Conservation (phyloP, 2,888 invertebrate genomes). For the Ormyrus thymus region DNA sequence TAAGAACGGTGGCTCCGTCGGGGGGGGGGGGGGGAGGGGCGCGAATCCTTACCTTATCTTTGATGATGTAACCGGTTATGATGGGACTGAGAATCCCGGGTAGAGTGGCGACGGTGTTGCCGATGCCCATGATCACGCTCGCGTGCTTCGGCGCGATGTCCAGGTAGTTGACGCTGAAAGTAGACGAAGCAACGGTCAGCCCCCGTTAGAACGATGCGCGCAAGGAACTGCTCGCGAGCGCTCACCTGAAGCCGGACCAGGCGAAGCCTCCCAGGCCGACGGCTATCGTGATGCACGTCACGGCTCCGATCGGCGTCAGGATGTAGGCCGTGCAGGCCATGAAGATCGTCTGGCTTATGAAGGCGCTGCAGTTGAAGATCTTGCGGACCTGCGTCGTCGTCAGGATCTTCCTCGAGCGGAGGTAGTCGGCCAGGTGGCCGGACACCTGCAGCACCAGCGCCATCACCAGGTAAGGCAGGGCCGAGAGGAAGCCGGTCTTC, state of each 20-base stretch:
- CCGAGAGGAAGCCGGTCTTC: constrained; percentile 89
- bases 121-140: constrained; percentile 92
- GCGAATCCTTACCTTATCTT: constrained; percentile 78
- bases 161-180: constrained; percentile 85
- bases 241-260: constrained; percentile 92
- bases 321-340: constrained; percentile 89
- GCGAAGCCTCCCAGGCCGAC: constrained; percentile 94
- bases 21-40: too few relatives aligned
- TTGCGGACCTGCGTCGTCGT: constrained; percentile 86
- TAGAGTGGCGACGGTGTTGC: constrained; percentile 92
- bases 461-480: constrained; percentile 93
- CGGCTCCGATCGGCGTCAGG: constrained; percentile 80
- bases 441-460: constrained; percentile 86
- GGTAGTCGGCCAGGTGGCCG: constrained; percentile 89
- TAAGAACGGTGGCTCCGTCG: too few relatives aligned
- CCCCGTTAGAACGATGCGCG: not conserved
- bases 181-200: not conserved
- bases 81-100: constrained; percentile 94
- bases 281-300: constrained; percentile 90
- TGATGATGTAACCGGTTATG: constrained; percentile 86
- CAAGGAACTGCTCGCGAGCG: constrained; percentile 24
- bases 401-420: constrained; percentile 80
- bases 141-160: constrained; percentile 95
- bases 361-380: constrained; percentile 85
- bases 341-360: constrained; percentile 88